A percentile compares a stretch with the other conserved stretches of the same genome.
Evolutionary conservation across 37 sponge, comb jelly and placozoan species (phyloP).

Genomic region (Oopsacas minuta): DNA sequence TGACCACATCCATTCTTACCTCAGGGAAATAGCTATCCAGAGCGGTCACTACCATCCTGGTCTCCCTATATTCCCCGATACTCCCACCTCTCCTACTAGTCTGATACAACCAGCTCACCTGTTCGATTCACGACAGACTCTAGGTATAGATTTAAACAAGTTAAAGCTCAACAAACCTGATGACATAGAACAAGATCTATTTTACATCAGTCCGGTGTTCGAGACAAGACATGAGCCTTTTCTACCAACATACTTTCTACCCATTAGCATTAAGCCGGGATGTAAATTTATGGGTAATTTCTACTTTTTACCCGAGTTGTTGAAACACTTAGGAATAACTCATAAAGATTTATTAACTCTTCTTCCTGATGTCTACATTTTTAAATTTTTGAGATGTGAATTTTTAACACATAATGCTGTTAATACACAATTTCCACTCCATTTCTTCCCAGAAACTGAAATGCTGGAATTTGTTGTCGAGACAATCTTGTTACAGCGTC

Average conservation of each 20-base stretch:
- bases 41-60: neutral
- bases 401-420: neutral
- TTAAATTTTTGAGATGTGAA: neutral
- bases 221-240: neutral
- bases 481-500: neutral
- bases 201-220: neutral
- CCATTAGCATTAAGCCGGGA: neutral
- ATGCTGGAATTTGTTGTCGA: neutral
- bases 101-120: neutral
- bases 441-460: neutral
- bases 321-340: neutral
- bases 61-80: neutral
- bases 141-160: neutral
- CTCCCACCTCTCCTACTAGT: neutral
- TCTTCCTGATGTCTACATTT: neutral
- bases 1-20: neutral
- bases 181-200: neutral
- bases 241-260: neutral
- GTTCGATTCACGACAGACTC: neutral
- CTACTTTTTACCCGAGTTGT: neutral
- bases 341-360: neutral
- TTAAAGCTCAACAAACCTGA: neutral
- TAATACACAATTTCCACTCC: neutral
- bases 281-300: neutral
- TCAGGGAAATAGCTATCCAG: neutral